These are phyloP conservation scores for Lepidothrix coronata DNA, from an alignment of 2,113 vertebrate species.

Conservation along the genomic window DNA sequence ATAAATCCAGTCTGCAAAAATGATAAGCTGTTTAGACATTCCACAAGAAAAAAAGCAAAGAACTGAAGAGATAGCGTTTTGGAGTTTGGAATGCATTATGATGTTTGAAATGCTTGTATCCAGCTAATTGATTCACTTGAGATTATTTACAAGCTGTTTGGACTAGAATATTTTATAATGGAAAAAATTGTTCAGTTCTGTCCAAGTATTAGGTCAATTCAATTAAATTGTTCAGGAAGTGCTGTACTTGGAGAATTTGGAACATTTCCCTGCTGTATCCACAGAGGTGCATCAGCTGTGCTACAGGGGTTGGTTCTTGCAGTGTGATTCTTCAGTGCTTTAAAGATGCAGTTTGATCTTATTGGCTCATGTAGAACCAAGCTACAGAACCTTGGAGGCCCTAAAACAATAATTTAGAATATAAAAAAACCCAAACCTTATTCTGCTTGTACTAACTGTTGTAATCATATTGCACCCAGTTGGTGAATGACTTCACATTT, in stretches of 20 bases:
- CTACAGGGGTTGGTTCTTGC: neutral
- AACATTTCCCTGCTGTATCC: neutral
- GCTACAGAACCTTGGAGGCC: neutral
- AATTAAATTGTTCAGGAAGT: neutral
- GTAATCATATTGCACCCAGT: neutral
- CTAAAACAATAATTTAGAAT: neutral
- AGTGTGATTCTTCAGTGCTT: neutral
- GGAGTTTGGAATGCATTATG: neutral
- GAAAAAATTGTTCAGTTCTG: neutral
- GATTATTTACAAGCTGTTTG: neutral
- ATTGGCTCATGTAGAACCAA: neutral
- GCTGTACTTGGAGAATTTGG: neutral
- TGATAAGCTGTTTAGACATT: neutral
- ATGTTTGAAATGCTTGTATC: neutral
- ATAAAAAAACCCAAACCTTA: neutral
- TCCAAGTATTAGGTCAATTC: neutral
- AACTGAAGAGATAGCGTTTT: neutral
- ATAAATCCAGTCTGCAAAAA: rapidly evolving
- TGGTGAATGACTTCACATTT: neutral
- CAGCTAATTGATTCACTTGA: neutral
- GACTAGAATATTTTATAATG: neutral
- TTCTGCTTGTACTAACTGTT: neutral
- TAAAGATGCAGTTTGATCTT: neutral
- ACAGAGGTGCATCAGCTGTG: neutral
- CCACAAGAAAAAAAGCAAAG: neutral